Conservation (phyloP, 1,140 invertebrate species). For the Apis laboriosa region DNA sequence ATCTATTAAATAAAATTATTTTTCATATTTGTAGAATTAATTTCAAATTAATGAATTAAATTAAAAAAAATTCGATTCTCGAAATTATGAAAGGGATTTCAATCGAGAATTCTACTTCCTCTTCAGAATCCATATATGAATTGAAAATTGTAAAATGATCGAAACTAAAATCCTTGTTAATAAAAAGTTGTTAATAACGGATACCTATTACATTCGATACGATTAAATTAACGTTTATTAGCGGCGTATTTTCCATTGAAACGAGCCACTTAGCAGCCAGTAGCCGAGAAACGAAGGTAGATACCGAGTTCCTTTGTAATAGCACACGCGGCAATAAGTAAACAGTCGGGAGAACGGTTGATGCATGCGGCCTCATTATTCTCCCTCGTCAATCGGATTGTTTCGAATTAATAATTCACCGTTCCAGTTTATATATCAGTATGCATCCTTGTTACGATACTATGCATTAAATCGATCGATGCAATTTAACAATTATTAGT, state of each 20-base stretch:
- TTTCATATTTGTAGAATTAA: too few species aligned
- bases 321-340: slow-evolving; percentile 28
- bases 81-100: too few species aligned
- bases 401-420: slow-evolving; percentile 39
- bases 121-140: background rate
- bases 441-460: background rate
- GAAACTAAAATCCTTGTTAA: background rate
- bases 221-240: slow-evolving; percentile 6
- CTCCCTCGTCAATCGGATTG: slow-evolving; percentile 25
- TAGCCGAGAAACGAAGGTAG: background rate
- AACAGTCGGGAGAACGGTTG: slow-evolving; percentile 18
- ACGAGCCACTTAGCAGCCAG: background rate
- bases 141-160: background rate
- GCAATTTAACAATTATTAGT: background rate
- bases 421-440: background rate
- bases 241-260: slow-evolving; percentile 3
- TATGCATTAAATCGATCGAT: background rate
- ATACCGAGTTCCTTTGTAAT: background rate
- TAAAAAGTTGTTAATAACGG: background rate
- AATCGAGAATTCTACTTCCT: too few species aligned
- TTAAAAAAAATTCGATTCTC: too few species aligned
- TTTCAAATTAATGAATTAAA: too few species aligned
- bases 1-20: too few species aligned
- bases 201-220: background rate
- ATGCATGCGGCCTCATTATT: slow-evolving; percentile 31